A percentile compares a stretch with the other conserved stretches of the same genome.
These are phyloP conservation scores for Nannoperca australis DNA, from an alignment of 2,797 vertebrate genomes.

Conservation along the genomic window DNA sequence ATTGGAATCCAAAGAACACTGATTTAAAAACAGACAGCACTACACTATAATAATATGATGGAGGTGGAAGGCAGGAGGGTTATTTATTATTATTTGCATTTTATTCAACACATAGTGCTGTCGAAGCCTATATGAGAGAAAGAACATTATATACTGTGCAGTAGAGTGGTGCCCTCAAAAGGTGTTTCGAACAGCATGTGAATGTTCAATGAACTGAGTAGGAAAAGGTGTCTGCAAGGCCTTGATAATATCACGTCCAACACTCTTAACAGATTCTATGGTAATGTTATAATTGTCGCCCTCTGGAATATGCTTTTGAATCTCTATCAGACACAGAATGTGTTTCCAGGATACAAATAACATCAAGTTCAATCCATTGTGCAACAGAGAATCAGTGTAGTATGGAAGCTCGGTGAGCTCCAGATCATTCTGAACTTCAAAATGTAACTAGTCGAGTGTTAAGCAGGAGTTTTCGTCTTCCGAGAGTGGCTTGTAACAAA, in stretches of 20 bases:
- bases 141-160: slow-evolving; percentile 1
- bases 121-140: background rate
- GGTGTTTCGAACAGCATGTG: slow-evolving; percentile 13
- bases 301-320: slow-evolving; percentile 20
- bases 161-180: background rate
- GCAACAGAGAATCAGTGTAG: slow-evolving; percentile 18
- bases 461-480: slow-evolving; percentile 42
- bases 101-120: background rate
- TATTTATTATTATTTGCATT: background rate
- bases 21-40: slow-evolving; percentile 3
- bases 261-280: slow-evolving; percentile 14
- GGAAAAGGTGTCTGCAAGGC: slow-evolving; percentile 15
- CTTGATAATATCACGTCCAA: slow-evolving; percentile 33
- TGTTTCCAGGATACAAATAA: slow-evolving; percentile 37
- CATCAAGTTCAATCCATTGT: slow-evolving; percentile 33
- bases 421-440: slow-evolving; percentile 41
- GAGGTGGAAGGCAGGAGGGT: background rate
- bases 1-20: background rate
- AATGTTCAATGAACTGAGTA: slow-evolving; percentile 18
- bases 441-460: slow-evolving; percentile 55
- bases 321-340: slow-evolving; percentile 9
- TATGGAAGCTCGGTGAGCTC: slow-evolving; percentile 34
- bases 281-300: slow-evolving; percentile 21
- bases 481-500: slow-evolving; percentile 62
- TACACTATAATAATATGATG: background rate